A percentile compares a stretch with the other conserved stretches of the same genome.
These are phyloP conservation scores for Dendronephthya gigantea DNA, from an alignment of 64 coral and sea anemone species.

Conservation along the genomic window DNA sequence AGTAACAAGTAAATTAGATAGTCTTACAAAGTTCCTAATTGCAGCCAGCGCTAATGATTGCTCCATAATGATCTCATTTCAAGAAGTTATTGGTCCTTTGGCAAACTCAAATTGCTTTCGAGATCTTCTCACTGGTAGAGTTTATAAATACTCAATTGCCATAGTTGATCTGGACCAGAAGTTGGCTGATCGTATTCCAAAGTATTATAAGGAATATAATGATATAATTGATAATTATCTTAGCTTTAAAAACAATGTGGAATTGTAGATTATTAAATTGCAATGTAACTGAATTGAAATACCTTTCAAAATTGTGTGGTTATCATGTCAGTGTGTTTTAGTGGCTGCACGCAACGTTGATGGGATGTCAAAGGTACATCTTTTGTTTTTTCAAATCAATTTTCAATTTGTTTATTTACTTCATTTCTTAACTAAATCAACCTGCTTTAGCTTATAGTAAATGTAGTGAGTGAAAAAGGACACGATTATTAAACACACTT, in stretches of 20 bases:
- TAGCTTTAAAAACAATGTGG: not conserved
- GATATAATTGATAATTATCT: not conserved
- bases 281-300: no score
- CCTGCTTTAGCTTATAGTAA: no score
- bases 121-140: not conserved
- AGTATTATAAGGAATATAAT: not conserved
- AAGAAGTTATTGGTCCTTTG: not conserved
- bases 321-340: no score
- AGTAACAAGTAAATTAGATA: not conserved
- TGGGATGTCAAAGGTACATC: no score
- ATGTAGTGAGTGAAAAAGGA: no score
- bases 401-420: no score
- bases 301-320: no score
- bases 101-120: not conserved
- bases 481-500: no score
- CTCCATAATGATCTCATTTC: slow-evolving; percentile 11
- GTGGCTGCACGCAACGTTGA: no score
- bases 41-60: slow-evolving; percentile 14
- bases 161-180: not conserved
- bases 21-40: not conserved
- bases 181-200: not conserved
- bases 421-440: no score
- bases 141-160: not conserved
- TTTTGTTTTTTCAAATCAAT: no score
- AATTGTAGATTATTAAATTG: not conserved